Evolutionary conservation across 2,113 vertebrate genomes (phyloP).

Genomic region (Cricetomys ansorgei): DNA sequence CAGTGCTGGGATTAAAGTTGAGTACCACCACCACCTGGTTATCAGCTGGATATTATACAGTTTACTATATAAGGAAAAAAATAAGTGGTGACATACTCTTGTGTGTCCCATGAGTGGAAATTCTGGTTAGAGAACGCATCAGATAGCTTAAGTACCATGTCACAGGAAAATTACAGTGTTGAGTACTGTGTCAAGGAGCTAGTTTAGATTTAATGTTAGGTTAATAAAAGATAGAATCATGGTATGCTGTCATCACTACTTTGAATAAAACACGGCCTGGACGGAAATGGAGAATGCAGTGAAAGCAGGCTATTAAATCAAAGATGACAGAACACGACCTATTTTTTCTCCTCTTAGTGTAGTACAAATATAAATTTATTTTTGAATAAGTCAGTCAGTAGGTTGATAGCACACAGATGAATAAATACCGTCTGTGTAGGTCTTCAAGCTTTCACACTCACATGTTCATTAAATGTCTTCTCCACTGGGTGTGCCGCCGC

Average conservation of each 20-base stretch:
- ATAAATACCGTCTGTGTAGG: constrained; percentile 12
- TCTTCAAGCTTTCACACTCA: background rate
- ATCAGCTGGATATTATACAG: background rate
- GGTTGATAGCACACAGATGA: background rate
- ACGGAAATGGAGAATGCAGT: constrained; percentile 20
- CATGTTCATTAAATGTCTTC: background rate
- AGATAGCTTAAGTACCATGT: background rate
- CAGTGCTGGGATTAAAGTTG: background rate
- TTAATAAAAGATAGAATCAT: constrained; percentile 38
- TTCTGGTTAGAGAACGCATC: background rate
- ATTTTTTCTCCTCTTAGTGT: constrained; percentile 14
- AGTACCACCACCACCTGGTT: background rate
- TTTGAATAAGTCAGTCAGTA: constrained; percentile 45
- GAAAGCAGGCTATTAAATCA: constrained; percentile 25
- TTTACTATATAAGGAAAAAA: constrained; percentile 14
- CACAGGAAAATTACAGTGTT: background rate
- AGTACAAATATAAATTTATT: constrained; percentile 21
- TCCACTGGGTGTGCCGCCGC: background rate
- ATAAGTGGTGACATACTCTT: background rate
- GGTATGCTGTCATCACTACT: background rate
- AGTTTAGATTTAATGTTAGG: constrained; percentile 31
- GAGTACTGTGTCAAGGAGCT: constrained; percentile 5
- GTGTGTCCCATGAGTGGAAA: background rate
- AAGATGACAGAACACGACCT: constrained; percentile 3
- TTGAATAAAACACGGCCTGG: background rate